phyloP scores from a whole-genome alignment of 2,113 vertebrate species.

The Forbesichthys agassizii region DNA sequence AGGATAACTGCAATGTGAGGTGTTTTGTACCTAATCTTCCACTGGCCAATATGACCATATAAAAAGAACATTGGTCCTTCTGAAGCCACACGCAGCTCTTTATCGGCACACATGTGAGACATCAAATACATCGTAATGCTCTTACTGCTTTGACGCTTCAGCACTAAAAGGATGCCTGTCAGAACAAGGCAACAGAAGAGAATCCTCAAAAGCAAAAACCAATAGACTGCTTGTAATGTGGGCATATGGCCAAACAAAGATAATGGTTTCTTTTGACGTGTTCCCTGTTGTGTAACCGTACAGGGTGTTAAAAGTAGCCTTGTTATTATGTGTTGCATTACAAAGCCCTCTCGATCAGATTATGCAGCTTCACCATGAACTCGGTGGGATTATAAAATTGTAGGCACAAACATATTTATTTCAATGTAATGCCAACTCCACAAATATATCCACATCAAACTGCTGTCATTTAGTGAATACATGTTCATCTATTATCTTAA shows the following conservation, averaged over 20 bases:
- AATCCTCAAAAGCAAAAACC: constrained; percentile 34
- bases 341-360: constrained; percentile 9
- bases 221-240: constrained; percentile 4
- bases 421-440: too few relatives aligned
- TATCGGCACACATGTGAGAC: neutral
- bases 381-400: too few relatives aligned
- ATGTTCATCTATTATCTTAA: constrained; percentile 44
- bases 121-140: neutral
- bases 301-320: constrained; percentile 22
- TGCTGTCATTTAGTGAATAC: constrained; percentile 28
- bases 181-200: constrained; percentile 45
- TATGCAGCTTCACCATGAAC: too few relatives aligned
- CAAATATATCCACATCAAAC: too few relatives aligned
- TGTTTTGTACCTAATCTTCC: neutral
- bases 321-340: constrained; percentile 9
- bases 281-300: constrained; percentile 15
- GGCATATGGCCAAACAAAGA: constrained; percentile 12
- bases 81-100: neutral
- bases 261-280: neutral
- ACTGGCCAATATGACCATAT: neutral
- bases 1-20: neutral
- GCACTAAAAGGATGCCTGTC: constrained; percentile 30
- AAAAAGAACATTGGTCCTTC: neutral
- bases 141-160: neutral
- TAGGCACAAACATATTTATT: too few relatives aligned